Conservation (phyloP, 2,797 vertebrate species). For the Yasuhikotakia modesta region DNA sequence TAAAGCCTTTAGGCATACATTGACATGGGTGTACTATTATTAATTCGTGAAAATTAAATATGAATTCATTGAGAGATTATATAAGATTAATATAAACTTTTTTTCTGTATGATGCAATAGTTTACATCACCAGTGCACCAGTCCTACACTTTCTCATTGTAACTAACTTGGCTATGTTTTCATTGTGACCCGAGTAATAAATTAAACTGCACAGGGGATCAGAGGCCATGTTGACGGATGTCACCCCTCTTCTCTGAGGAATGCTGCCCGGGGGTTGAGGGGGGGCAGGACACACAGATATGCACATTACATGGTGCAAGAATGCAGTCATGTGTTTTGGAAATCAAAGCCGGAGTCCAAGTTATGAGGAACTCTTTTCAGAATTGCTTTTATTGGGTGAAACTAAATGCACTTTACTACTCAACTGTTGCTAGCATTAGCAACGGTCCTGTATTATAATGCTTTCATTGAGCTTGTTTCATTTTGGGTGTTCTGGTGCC, state of each 20-base stretch:
- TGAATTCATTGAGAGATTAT: no score
- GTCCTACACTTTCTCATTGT: background rate
- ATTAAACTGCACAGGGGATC: constrained; percentile 31
- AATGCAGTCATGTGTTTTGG: constrained; percentile 56
- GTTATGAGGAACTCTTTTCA: constrained; percentile 8
- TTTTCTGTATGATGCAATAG: background rate
- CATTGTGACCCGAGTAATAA: constrained; percentile 31
- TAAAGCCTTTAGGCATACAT: background rate
- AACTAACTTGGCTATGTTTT: background rate
- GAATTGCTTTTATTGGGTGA: constrained; percentile 26
- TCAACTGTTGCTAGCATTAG: constrained; percentile 22
- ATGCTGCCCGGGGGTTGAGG: constrained; percentile 16
- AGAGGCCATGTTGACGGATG: constrained; percentile 39
- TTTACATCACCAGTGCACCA: background rate
- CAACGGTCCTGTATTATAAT: no score
- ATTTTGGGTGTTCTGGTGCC: constrained; percentile 36
- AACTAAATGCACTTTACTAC: constrained; percentile 14
- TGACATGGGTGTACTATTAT: background rate
- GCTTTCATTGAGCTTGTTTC: constrained; percentile 33
- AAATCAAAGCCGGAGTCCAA: constrained; percentile 45
- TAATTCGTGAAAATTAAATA: background rate
- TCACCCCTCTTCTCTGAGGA: constrained; percentile 50
- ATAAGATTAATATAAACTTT: background rate
- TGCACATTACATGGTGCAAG: constrained; percentile 46
- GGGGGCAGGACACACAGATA: constrained; percentile 39